These are phyloP conservation scores for Eurystomus gularis DNA, from an alignment of 2,113 vertebrate species.

Conservation along the genomic window DNA sequence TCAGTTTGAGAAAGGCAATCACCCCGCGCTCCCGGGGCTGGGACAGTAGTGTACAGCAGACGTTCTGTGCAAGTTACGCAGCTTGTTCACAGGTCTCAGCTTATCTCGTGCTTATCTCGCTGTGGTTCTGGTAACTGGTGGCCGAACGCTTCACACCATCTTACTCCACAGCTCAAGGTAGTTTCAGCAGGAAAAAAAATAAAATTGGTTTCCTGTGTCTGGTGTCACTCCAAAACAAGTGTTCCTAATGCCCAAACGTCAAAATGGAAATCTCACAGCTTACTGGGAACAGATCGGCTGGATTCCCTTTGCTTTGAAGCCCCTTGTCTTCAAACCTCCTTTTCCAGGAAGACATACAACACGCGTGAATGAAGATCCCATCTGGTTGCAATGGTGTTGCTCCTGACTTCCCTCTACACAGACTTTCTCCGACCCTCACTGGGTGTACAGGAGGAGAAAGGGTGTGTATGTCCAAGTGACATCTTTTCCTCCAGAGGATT, in stretches of 20 bases:
- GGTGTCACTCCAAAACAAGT: background rate
- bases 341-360: background rate
- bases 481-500: background rate
- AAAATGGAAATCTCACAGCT: background rate
- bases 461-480: background rate
- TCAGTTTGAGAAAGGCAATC: background rate
- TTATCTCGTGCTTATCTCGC: rapidly evolving
- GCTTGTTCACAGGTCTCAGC: background rate
- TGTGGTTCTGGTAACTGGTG: background rate
- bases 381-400: background rate
- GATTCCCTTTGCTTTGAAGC: background rate
- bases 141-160: background rate
- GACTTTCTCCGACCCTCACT: background rate
- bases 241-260: constrained; percentile 14
- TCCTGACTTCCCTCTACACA: background rate
- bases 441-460: background rate
- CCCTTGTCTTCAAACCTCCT: background rate
- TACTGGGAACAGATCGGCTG: background rate
- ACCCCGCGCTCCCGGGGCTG: background rate
- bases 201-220: background rate
- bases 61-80: constrained; percentile 7
- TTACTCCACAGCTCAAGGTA: background rate
- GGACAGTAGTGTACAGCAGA: background rate
- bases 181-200: background rate
- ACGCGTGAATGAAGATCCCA: background rate